These are phyloP conservation scores for Prinia subflava DNA, from an alignment of 2,113 vertebrate species.

Conservation along the genomic window DNA sequence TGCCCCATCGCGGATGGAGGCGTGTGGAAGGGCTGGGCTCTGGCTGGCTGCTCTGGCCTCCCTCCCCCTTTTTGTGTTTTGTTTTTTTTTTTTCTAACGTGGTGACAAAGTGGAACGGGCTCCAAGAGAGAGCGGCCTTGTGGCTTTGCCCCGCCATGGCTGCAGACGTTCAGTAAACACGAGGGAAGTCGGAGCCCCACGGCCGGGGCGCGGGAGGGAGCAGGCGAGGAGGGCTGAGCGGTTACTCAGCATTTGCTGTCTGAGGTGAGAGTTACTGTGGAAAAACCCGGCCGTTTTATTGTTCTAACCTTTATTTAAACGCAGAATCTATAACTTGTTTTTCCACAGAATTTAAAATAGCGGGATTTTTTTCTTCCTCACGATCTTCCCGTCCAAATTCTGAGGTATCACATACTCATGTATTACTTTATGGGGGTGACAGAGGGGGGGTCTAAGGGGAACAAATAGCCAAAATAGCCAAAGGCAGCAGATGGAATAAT, in stretches of 20 bases:
- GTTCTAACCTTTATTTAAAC: conserved; percentile 74
- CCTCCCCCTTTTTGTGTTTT: not conserved
- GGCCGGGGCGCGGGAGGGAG: not conserved
- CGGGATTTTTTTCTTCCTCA: not conserved
- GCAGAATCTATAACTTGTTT: conserved; percentile 64
- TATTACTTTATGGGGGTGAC: conserved; percentile 47
- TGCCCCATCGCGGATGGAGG: not conserved
- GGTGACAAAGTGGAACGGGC: conserved; percentile 12
- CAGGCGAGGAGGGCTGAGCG: not conserved
- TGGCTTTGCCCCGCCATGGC: conserved; percentile 51
- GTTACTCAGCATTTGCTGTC: conserved; percentile 68
- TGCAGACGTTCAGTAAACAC: conserved; percentile 55
- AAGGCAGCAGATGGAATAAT: not conserved
- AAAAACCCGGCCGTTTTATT: conserved; percentile 71
- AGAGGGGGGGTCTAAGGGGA: not conserved
- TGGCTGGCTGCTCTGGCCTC: not conserved
- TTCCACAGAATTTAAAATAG: conserved; percentile 65
- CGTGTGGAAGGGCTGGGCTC: not conserved
- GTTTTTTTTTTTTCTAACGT: not conserved
- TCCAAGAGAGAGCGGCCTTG: conserved; percentile 26
- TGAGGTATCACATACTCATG: conserved; percentile 56
- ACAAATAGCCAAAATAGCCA: not conserved
- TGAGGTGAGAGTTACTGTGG: conserved; percentile 66
- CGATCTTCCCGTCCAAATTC: conserved; percentile 22
- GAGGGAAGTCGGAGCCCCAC: not conserved